Conservation (phyloP, 2,888 invertebrate species). For the Acrobasis suavella region DNA sequence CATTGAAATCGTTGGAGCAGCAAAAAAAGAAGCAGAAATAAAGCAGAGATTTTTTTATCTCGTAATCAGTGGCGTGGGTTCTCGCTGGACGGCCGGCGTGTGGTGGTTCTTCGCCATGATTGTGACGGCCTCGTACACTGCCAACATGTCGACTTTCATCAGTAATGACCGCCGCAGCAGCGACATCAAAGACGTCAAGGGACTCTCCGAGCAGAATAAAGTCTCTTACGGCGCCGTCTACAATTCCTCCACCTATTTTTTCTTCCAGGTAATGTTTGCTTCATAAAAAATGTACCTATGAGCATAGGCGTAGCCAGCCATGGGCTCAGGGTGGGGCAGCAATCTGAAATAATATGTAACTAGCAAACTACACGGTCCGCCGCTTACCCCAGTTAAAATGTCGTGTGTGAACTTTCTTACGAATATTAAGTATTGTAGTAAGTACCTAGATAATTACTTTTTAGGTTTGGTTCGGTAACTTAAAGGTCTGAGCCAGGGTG, state of each 20-base stretch:
- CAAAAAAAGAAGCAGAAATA: background rate
- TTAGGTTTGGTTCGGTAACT: no score
- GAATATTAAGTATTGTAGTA: no score
- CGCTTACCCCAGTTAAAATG: no score
- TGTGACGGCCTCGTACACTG: conserved; percentile 89
- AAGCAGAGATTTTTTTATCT: conserved; percentile 34
- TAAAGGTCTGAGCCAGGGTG: no score
- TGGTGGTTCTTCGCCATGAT: conserved; percentile 98
- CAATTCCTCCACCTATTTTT: conserved; percentile 91
- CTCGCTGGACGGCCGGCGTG: conserved; percentile 92
- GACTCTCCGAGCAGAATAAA: conserved; percentile 90
- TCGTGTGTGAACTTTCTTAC: no score
- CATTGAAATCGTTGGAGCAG: no score
- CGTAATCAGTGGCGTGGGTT: conserved; percentile 89
- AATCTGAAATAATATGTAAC: no score
- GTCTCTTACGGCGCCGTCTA: conserved; percentile 92
- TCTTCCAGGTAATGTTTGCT: conserved; percentile 86
- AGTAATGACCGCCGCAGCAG: conserved; percentile 90
- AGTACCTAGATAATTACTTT: no score
- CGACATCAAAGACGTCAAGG: conserved; percentile 91
- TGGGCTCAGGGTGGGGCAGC: no score
- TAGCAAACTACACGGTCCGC: no score
- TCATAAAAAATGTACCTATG: no score
- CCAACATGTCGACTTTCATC: conserved; percentile 92
- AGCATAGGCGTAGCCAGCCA: no score